Conservation (phyloP, 1,140 invertebrate species). For the Drosophila subpulchrella region DNA sequence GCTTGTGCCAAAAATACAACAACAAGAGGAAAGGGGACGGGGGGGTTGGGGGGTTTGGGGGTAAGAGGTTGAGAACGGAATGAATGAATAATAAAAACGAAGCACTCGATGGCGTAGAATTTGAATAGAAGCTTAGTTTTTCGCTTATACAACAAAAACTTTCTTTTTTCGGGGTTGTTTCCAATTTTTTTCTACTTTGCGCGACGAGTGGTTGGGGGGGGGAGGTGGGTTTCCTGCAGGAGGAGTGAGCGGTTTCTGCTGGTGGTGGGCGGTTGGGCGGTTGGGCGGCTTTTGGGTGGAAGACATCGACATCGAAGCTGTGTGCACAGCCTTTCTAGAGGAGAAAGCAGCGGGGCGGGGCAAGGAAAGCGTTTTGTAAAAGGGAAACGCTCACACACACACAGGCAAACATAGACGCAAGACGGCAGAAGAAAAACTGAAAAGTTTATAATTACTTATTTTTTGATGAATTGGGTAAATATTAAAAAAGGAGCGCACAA, state of each 20-base stretch:
- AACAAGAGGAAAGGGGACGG: constrained; percentile 16
- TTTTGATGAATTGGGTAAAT: constrained; percentile 84
- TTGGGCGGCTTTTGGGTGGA: constrained; percentile 1
- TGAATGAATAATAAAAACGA: constrained; percentile 83
- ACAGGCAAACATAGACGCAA: constrained; percentile 61
- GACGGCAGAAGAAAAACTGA: constrained; percentile 78
- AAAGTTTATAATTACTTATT: constrained; percentile 84
- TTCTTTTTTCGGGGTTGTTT: constrained; percentile 84
- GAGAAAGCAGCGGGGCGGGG: constrained; percentile 27
- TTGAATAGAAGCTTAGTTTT: constrained; percentile 84
- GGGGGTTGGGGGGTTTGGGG: neutral
- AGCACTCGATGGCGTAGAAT: constrained; percentile 83
- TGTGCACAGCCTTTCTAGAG: constrained; percentile 42
- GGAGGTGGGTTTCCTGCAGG: neutral
- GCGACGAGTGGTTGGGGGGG: constrained; percentile 3
- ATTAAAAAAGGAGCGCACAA: constrained; percentile 66
- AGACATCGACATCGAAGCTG: constrained; percentile 51
- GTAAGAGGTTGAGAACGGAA: constrained; percentile 34
- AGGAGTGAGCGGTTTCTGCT: constrained; percentile 1
- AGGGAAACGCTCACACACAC: constrained; percentile 57
- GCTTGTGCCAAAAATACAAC: constrained; percentile 76
- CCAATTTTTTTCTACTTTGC: constrained; percentile 73
- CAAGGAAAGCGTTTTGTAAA: constrained; percentile 77
- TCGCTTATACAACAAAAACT: constrained; percentile 84
- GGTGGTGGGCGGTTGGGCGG: constrained; percentile 6